phyloP scores from a whole-genome alignment of 2,888 invertebrate genomes.

The Mycalesis mineus region DNA sequence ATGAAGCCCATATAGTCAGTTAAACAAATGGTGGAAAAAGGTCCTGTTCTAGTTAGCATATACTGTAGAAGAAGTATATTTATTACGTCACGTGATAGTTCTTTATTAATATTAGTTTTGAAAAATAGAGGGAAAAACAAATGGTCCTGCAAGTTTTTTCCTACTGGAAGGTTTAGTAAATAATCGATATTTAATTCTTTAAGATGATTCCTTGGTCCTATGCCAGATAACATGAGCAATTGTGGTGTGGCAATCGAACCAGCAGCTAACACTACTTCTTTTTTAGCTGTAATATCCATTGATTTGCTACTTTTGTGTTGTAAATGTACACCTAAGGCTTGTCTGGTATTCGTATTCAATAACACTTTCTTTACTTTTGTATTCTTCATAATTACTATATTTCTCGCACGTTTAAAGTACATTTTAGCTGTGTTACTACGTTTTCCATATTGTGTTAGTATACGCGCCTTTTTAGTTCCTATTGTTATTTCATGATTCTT shows the following conservation, averaged over 20 bases:
- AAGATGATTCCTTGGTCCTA: conserved; percentile 62
- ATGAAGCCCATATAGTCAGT: conserved; percentile 73
- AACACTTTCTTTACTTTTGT: conserved; percentile 69
- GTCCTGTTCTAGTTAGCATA: conserved; percentile 65
- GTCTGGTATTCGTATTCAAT: conserved; percentile 61
- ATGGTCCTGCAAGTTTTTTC: conserved; percentile 75
- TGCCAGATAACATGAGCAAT: conserved; percentile 72
- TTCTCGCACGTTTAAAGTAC: conserved; percentile 51
- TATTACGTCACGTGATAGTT: conserved; percentile 34
- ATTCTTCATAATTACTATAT: conserved; percentile 64
- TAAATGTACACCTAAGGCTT: conserved; percentile 58
- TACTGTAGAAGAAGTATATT: conserved; percentile 61
- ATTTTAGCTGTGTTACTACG: conserved; percentile 71
- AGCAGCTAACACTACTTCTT: conserved; percentile 71
- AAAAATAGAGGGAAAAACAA: conserved; percentile 47
- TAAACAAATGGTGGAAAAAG: conserved; percentile 57
- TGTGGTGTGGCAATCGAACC: conserved; percentile 71
- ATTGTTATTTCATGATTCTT: conserved; percentile 47
- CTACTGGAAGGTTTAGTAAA: conserved; percentile 60
- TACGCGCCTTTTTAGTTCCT: conserved; percentile 68
- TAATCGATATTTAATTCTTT: conserved; percentile 48
- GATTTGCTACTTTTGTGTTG: conserved; percentile 43
- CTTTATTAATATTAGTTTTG: conserved; percentile 33
- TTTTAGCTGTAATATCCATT: conserved; percentile 49
- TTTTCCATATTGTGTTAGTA: conserved; percentile 62